Base-by-base conservation (phyloP, 2,888 invertebrate species). In the Caenorhabditis zanzibari region DNA sequence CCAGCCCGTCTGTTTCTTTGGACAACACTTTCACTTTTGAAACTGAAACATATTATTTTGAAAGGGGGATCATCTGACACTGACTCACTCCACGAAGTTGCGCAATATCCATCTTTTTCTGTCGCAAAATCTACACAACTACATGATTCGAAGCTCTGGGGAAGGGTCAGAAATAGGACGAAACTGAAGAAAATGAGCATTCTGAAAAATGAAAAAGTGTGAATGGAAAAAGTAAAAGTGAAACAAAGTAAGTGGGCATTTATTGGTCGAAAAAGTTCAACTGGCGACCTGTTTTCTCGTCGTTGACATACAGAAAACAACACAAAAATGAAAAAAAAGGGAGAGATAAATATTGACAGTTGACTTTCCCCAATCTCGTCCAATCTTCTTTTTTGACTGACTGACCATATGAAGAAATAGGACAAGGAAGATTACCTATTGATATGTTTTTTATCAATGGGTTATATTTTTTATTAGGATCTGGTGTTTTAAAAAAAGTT, bases 1-100 rank as follows among this genome's bases (percentile, higher is more conserved):
- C 82, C 9, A 82, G 22, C 1, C 71, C 73, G 28, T 77, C 77
- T 6, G 72, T 73, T 32, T 82, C 82, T 56, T 82, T 82, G 10
- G 82, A 77, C 14, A 82, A 22, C 7, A 82, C 66, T 73, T 82
- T 77, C 68, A 73, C 77, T 68, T 82, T 82, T 44, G 82, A 82
- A 72, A 82, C 82, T 82, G 52, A 3, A 14, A 44, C n/a, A 14
- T n/a, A 32, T 28, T 14, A n/a, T 35, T 35, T 32, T 32, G 28
- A n/a, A 16, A 14, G 9, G 19, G 2, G 38, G 38, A 54, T 54
- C 54, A 54, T 24, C 54, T 61, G 59, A 69, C 81, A 75, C 52
- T 38, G 24, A 54, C 54, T 54, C 26, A 82, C 82, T 77, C 82
- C 82, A 82, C n/a, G 72, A 22, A 5, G 77, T 73, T 44, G 82